Evolutionary conservation across 2,888 invertebrate genomes (phyloP).

Genomic region (Tetramorium bicarinatum): DNA sequence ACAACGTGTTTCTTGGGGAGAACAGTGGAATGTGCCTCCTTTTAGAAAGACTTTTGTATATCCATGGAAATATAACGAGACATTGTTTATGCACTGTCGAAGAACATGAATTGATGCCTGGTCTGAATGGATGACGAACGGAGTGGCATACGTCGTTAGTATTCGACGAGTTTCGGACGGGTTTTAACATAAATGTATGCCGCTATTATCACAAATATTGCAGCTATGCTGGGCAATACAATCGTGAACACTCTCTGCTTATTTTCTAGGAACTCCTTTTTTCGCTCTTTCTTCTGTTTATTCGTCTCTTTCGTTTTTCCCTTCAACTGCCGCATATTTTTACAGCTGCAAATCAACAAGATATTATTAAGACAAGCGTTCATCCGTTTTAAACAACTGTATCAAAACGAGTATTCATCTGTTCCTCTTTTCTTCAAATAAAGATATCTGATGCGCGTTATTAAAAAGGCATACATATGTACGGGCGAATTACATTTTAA

Average conservation of each 20-base stretch:
- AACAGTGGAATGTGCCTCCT: constrained; percentile 49
- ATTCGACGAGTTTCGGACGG: constrained; percentile 88
- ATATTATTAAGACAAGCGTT: not conserved
- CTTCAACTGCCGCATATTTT: constrained; percentile 92
- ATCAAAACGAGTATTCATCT: not conserved
- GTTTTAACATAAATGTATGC: constrained; percentile 94
- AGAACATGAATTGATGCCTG: constrained; percentile 37
- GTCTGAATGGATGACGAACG: constrained; percentile 34
- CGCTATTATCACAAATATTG: constrained; percentile 91
- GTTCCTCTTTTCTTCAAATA: not conserved
- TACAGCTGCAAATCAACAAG: constrained; percentile 49
- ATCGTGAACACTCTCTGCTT: constrained; percentile 93
- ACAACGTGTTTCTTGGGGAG: constrained; percentile 37
- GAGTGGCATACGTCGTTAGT: constrained; percentile 71
- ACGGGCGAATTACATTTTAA: not conserved
- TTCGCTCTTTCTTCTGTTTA: constrained; percentile 94
- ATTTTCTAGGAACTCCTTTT: constrained; percentile 93
- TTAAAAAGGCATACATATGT: not conserved
- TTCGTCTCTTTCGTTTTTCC: constrained; percentile 94
- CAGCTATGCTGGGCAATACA: constrained; percentile 91
- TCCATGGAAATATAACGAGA: constrained; percentile 62
- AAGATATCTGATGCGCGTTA: not conserved
- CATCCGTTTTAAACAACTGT: not conserved
- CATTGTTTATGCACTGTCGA: constrained; percentile 65
- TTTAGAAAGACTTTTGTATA: constrained; percentile 57